Evolutionary conservation across 2,113 vertebrate species (phyloP), one percentile per base, ranked within the genome.

Genomic region (Sclerurus mexicanus): DNA sequence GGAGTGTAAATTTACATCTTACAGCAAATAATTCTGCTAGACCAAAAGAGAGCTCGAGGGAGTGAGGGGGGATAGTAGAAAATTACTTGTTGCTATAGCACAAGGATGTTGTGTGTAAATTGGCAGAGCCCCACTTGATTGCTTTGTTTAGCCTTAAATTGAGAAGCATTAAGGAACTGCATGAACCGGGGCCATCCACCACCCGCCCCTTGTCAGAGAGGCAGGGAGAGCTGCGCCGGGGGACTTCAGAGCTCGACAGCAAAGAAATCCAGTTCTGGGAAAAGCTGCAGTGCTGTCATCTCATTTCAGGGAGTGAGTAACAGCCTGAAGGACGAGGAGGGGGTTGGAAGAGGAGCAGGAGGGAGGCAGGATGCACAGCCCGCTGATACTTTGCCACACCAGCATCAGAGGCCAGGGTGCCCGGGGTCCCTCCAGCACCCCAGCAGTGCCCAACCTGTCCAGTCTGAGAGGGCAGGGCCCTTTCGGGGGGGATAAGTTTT

Each of bases 1-100:
- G 71, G 91, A 93, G 76, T 20, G 35, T 66, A 50, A 89, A 91
- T 94, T 96, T 83, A 91, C 83, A 85, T 63, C 10, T 2, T 33
- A 49, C 66, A 94, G 73, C 52, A 90, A 75, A 64, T 66, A 42
- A 87, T 83, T 85, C 69, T 78, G 71, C 83, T 58, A 69, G 80
- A 53, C 85, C 6, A 8, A 68, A 52, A 56, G 74, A 86, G 69
- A 96, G 64, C 93, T 88, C 18, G 7, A 47, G 73, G 95, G 80
- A 96, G 44, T 19, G 62, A n/a, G 50, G 18, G 37, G 24, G 56
- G 33, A 14, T 15, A 85, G 53, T 0, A 92, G 83, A 77, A 88
- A 97, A 93, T 73, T 40, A 88, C 78, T 87, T 91, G 95, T 95
- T 92, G 94, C 90, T 95, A 62, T 73, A 92, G 95, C 2, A 0